Evolutionary conservation across 2,888 invertebrate species (phyloP), one percentile per base, ranked within the genome.

Genomic region (Aethes cnicana): DNA sequence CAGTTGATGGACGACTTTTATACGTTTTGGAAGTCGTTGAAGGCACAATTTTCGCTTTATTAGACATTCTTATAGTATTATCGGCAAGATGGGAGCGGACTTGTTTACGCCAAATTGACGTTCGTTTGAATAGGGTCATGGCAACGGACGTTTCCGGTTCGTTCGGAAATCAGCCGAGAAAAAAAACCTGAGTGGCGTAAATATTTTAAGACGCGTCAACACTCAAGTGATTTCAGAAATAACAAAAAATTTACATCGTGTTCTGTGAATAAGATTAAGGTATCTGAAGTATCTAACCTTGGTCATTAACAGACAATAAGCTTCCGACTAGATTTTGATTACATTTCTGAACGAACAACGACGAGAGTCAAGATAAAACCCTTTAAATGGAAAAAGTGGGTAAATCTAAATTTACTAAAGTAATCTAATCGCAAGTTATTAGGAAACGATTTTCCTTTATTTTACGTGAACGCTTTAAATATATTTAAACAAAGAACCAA

Each of bases 121-220:
- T 65, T 66, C 65, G 57, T 72, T 77, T 65, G 63, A 78, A 72
- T 58, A 25, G 66, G 78, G 81, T 74, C 81, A 81, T 83, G 72
- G 74, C 69, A 75, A 83, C 79, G 52, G 35, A 11, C 16, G 33
- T 46, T 56, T 66, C 58, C 61, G 63, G 64, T 71, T 53, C 74
- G 75, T 80, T 79, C 72, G 48, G 62, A 73, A 78, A 68, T 36
- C 1, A n/a, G n/a, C n/a, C n/a, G n/a, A n/a, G n/a, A n/a, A n/a
- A n/a, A n/a, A 6, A 5, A 25, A 28, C 9, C 1, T 2, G 9
- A 28, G 6, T 11, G 6, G 7, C 11, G 6, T 28, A 9, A 28
- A 28, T 6, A 28, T 9, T 12, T 1, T 7, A 12, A 28, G 7
- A 28, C 3, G 6, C 9, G 5, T 28, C 6, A 0, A 28, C 4